Evolutionary conservation across 1,140 invertebrate genomes (phyloP).

Genomic region (Pseudomyrmex pallidus): DNA sequence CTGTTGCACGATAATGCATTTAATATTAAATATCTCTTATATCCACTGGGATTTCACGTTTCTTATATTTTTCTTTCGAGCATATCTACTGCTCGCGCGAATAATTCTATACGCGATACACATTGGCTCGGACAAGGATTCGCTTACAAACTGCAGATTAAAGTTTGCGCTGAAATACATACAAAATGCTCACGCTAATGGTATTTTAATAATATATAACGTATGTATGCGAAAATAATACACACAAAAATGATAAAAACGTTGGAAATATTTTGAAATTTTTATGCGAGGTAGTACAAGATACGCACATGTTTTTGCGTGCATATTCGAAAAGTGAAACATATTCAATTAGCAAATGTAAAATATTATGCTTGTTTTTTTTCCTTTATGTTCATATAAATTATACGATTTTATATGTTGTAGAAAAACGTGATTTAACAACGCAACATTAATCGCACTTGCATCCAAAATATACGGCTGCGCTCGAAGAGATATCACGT

Average conservation of each 20-base stretch:
- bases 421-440: no score
- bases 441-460: no score
- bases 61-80: neutral
- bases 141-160: constrained; percentile 21
- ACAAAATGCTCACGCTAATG: constrained; percentile 39
- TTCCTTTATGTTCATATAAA: no score
- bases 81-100: no score
- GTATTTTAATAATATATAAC: constrained; percentile 42
- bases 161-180: neutral
- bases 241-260: neutral
- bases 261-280: constrained; percentile 7
- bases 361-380: constrained; percentile 9
- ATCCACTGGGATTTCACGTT: no score
- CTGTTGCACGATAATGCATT: no score
- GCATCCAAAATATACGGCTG: no score
- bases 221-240: constrained; percentile 21
- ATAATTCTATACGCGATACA: constrained; percentile 3
- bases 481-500: no score
- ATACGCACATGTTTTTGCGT: neutral
- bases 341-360: neutral
- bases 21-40: no score
- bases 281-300: neutral
- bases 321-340: constrained; percentile 1
- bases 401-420: no score
- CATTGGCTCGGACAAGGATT: neutral